Base-by-base conservation (phyloP, 2,797 vertebrate genomes). In the Catharus ustulatus region DNA sequence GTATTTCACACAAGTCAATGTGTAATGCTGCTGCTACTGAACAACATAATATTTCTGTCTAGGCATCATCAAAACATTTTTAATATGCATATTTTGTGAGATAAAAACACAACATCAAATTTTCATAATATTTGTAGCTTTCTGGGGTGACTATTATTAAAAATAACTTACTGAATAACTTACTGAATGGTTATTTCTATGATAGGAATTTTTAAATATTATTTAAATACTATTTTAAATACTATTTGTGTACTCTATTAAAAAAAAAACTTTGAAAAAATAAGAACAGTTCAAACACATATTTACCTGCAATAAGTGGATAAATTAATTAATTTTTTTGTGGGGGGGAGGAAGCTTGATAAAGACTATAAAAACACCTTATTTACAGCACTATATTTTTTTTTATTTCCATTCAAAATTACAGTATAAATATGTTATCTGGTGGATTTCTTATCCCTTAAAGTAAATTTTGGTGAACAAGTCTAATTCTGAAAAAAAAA, bases 161-260 rank as follows among this genome's bases (percentile, higher is more conserved):
- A 69, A 79, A 30, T 20, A 21, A 6, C 3, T 4, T 42, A n/a
- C 4, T 26, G 20, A 79, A 30, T 20, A 21, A 6, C 3, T 4
- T 42, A n/a, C 4, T 26, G 20, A 24, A 20, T 22, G 0, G 32
- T 59, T 16, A 6, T 78, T 84, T 45, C 9, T 10, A 23, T 0
- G 0, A 48, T 0, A 15, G 2, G 4, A 8, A 2, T 29, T 32
- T n/a, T 30, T 3, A 32, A 81, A 67, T 42, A 22, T 0, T 36
- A 8, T 16, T 59, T 45, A n/a, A n/a, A n/a, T n/a, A n/a, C n/a
- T n/a, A n/a, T 32, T n/a, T 30, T 3, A 32, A 81, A 67, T 42
- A 22, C 0, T 36, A 8, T 16, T 59, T 45, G 2, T 6, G 40
- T 5, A 30, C 0, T 14, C 0, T 30, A 55, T 49, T 34, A 3